A percentile compares a stretch with the other conserved stretches of the same genome.
Evolutionary conservation across 2,888 invertebrate genomes (phyloP).

Genomic region (Cecidostiba fungosa): DNA sequence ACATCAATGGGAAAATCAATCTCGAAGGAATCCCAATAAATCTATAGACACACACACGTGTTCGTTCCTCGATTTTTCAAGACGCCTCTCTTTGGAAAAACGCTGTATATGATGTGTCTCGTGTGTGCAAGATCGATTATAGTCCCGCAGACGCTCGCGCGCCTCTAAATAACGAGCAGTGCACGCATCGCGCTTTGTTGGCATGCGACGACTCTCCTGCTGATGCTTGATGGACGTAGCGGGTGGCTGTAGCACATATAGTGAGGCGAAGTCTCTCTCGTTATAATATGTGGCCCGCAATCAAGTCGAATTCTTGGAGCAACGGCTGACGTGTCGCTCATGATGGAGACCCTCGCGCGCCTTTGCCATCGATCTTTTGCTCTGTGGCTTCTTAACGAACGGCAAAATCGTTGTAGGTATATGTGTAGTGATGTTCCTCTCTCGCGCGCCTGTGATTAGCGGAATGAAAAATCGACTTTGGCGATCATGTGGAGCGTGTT

Average conservation of each 20-base stretch:
- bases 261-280: neutral
- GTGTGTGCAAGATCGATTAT: constrained; percentile 39
- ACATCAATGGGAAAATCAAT: neutral
- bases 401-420: neutral
- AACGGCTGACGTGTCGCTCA: constrained; percentile 78
- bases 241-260: constrained; percentile 77
- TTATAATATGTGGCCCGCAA: constrained; percentile 70
- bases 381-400: constrained; percentile 32
- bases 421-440: neutral
- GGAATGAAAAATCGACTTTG: constrained; percentile 53
- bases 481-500: neutral
- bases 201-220: constrained; percentile 66
- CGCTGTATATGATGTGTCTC: no score
- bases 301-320: constrained; percentile 76
- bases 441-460: constrained; percentile 37
- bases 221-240: constrained; percentile 78
- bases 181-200: constrained; percentile 28
- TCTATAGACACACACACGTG: neutral
- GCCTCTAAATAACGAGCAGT: constrained; percentile 47
- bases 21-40: neutral
- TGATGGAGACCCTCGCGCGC: constrained; percentile 75
- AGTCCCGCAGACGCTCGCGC: neutral
- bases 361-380: constrained; percentile 72
- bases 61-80: constrained; percentile 32
- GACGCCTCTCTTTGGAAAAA: neutral